Evolutionary conservation across 2,113 vertebrate species (phyloP).

Genomic region (Athene cunicularia): DNA sequence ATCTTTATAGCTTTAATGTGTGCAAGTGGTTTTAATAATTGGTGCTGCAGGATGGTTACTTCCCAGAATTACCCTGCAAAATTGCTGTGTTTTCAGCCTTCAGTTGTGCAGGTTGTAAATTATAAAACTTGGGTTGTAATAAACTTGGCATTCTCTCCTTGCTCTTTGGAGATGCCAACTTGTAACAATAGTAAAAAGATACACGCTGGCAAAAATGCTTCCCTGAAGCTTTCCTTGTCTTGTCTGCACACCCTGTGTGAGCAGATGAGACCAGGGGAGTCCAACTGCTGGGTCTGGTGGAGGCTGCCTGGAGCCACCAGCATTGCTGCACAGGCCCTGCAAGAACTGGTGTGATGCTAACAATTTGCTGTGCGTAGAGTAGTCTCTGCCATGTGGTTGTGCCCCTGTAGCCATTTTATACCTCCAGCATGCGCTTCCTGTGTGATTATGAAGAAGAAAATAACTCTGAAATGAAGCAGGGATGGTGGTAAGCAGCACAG

Average conservation of each 20-base stretch:
- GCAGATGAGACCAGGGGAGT: background rate
- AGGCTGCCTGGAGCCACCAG: background rate
- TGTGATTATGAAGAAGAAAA: background rate
- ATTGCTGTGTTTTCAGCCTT: conserved; percentile 78
- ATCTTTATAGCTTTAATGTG: conserved; percentile 83
- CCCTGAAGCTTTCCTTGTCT: conserved; percentile 13
- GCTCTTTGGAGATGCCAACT: conserved; percentile 63
- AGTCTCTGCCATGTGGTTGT: accelerated
- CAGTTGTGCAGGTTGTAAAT: conserved; percentile 71
- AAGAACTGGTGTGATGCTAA: accelerated
- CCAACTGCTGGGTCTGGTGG: background rate
- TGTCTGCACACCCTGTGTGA: background rate
- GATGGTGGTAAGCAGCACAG: background rate
- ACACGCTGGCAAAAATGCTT: conserved; percentile 5
- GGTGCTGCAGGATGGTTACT: conserved; percentile 76
- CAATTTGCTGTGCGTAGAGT: accelerated
- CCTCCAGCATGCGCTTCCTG: accelerated
- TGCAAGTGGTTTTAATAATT: conserved; percentile 81
- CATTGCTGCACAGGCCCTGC: accelerated
- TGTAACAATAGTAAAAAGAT: conserved; percentile 23
- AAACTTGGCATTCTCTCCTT: conserved; percentile 66
- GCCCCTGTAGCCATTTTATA: accelerated
- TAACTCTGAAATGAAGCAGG: background rate
- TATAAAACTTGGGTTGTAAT: conserved; percentile 66
- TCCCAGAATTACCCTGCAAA: conserved; percentile 73